Base-by-base conservation (phyloP, 1,140 invertebrate genomes). In the Pteromalus puparum region DNA sequence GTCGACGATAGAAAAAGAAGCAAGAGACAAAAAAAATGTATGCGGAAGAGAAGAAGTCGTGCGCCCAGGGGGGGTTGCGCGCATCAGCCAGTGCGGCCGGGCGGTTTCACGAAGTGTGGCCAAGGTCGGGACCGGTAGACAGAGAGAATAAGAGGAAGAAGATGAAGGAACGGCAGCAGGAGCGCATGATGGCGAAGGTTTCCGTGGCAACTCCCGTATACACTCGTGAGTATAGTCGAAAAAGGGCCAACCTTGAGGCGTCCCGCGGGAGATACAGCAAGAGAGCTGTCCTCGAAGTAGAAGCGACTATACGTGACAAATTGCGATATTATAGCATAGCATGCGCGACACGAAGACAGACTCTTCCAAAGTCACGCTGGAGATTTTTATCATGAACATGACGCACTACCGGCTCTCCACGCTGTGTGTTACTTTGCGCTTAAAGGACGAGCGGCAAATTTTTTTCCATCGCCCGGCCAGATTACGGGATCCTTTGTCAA, bases 51-150 rank as follows among this genome's bases (percentile, higher is more conserved):
- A 74, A 74, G 18, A 38, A 74, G 72, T n/a, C 28, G 67, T 7
- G 72, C 74, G 74, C 38, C 72, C n/a, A 42, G 61, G 38, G 46
- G 15, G 75, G 30, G 30, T 0, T 34, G 30, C 61, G 46, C 67
- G 77, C 21, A 42, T 21, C 75, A 13, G 61, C n/a, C n/a, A 70
- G 74, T 79, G 67, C 78, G 65, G 81, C 75, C 78, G 88, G 85
- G 86, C 88, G 87, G 88, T 89, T 87, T 88, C 85, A 86, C 74
- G 86, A 61, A 88, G 87, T 86, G 89, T 92, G 86, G 88, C 90
- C 92, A 91, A 92, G 91, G 91, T 92, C 91, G 91, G 90, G 90
- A 89, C 87, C 86, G 85, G 87, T 89, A 90, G 90, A 90, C 86
- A 89, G 84, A 70, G 88, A 74, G 85, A 87, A 88, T 85, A 89